Conservation (phyloP, 2,888 invertebrate species). For the Rhynchonema sp. region DNA sequence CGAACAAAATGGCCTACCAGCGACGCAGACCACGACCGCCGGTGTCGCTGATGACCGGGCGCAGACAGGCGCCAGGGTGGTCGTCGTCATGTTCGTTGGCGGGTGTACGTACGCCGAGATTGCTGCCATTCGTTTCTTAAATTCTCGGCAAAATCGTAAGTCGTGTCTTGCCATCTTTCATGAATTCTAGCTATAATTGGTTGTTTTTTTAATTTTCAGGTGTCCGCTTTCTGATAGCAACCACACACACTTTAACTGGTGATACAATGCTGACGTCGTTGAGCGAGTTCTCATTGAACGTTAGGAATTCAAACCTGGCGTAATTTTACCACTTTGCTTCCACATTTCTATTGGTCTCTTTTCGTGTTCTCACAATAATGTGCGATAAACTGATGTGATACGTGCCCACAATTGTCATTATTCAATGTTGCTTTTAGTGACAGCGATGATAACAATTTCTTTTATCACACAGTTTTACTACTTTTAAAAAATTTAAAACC, state of each 20-base stretch:
- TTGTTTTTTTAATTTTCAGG: slow-evolving; percentile 2
- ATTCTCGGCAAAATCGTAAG: slow-evolving; percentile 16
- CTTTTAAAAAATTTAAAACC: too few species aligned
- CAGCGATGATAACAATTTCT: too few species aligned
- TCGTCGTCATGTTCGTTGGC: slow-evolving; percentile 88
- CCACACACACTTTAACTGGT: slow-evolving; percentile 78
- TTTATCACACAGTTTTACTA: too few species aligned
- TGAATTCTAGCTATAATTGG: not conserved
- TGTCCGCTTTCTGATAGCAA: slow-evolving; percentile 37
- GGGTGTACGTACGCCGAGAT: slow-evolving; percentile 87
- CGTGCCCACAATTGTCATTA: too few species aligned
- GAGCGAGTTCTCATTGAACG: not conserved
- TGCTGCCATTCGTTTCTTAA: slow-evolving; percentile 39
- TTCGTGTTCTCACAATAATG: not conserved
- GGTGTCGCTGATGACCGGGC: too few species aligned
- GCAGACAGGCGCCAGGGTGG: too few species aligned
- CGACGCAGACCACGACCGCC: too few species aligned
- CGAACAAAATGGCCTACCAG: too few species aligned
- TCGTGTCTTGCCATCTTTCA: not conserved
- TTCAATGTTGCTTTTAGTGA: too few species aligned
- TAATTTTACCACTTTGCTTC: not conserved
- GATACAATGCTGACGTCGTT: slow-evolving; percentile 54
- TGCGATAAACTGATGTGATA: too few species aligned
- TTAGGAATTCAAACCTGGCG: not conserved
- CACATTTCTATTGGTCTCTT: not conserved